These are phyloP conservation scores for Vultur gryphus DNA, from an alignment of 2,797 vertebrate genomes.

Conservation along the genomic window DNA sequence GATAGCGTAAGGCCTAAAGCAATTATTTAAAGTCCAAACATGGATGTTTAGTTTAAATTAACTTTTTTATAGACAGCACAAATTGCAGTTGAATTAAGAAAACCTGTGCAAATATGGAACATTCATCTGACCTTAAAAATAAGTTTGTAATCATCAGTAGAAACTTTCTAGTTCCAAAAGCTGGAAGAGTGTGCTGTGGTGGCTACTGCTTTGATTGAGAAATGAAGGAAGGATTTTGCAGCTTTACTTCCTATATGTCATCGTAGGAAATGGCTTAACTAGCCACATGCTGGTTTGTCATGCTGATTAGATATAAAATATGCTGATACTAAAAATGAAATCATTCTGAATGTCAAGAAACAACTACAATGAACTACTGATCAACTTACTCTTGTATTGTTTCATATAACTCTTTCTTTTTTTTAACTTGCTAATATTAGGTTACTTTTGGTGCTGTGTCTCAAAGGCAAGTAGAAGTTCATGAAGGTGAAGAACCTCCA, in stretches of 20 bases:
- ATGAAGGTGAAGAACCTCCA: slow-evolving; percentile 52
- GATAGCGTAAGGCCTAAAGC: neutral
- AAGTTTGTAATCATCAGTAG: neutral
- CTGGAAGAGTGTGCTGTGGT: neutral
- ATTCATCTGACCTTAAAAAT: neutral
- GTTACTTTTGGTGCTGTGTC: neutral
- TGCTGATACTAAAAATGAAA: neutral
- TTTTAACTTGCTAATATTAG: neutral
- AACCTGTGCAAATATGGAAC: neutral
- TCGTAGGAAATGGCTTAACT: neutral
- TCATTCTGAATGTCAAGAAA: neutral
- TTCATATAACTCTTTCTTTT: neutral
- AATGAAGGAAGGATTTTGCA: neutral
- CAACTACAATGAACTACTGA: neutral
- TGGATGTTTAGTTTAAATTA: neutral
- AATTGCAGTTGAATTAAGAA: neutral
- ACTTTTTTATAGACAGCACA: neutral
- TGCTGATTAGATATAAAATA: neutral
- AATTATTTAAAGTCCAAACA: neutral
- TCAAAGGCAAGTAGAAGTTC: slow-evolving; percentile 13
- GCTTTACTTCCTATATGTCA: neutral
- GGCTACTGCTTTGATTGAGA: neutral
- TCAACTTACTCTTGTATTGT: neutral
- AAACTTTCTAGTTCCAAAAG: neutral
- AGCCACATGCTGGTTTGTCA: neutral